A percentile compares a stretch with the other conserved stretches of the same genome.
Evolutionary conservation across 2,888 invertebrate genomes (phyloP).

Genomic region (Horisme vitalbata): DNA sequence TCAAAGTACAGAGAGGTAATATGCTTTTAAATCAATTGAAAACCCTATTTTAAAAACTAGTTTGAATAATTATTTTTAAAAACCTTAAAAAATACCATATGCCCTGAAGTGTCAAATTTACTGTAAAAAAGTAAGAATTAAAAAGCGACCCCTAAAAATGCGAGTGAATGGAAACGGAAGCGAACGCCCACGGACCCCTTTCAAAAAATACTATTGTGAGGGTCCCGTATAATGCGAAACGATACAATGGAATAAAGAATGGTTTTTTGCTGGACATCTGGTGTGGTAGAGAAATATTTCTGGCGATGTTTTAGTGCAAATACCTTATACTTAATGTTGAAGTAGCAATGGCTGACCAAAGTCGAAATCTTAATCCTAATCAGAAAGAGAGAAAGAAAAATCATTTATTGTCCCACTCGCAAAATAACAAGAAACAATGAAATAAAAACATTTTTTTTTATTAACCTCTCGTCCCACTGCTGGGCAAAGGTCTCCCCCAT

Average conservation of each 20-base stretch:
- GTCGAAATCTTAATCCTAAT: too few species aligned
- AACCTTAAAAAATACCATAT: slow-evolving; percentile 34
- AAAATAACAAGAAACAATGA: too few species aligned
- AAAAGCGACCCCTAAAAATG: slow-evolving; percentile 40
- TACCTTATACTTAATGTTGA: background rate
- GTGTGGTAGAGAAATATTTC: slow-evolving; percentile 17
- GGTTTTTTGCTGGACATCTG: slow-evolving; percentile 38
- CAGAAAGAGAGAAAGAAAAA: too few species aligned
- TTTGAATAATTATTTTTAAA: too few species aligned
- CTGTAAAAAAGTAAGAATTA: slow-evolving; percentile 40
- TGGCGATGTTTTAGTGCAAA: slow-evolving; percentile 4
- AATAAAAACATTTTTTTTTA: too few species aligned
- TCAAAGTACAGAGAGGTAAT: too few species aligned
- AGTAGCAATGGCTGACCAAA: too few species aligned
- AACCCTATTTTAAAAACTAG: too few species aligned
- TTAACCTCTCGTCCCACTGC: too few species aligned
- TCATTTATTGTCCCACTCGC: too few species aligned
- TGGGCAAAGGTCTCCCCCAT: too few species aligned
- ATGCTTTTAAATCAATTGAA: too few species aligned
- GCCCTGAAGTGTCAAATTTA: slow-evolving; percentile 48
- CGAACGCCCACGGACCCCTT: slow-evolving; percentile 54
- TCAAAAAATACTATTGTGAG: slow-evolving; percentile 50
- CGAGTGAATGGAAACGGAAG: slow-evolving; percentile 40
- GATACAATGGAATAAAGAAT: slow-evolving; percentile 38
- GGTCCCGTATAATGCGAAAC: slow-evolving; percentile 33